Evolutionary conservation across 1,140 invertebrate genomes (phyloP).

Genomic region (Drosophila watanabei): DNA sequence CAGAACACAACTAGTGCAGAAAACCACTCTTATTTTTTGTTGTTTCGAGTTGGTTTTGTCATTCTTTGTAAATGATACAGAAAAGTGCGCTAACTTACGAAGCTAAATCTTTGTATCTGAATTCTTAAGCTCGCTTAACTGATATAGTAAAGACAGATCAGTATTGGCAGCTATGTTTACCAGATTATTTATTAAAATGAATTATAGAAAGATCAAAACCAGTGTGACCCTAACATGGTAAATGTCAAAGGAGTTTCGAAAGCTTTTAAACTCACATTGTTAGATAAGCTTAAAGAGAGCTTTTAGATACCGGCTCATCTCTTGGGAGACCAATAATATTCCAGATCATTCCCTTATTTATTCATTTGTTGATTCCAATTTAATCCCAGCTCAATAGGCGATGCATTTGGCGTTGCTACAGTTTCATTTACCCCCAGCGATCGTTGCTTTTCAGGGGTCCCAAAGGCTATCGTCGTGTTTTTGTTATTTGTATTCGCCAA

Average conservation of each 20-base stretch:
- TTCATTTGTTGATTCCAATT: background rate
- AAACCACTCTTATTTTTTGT: background rate
- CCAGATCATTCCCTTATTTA: constrained; percentile 12
- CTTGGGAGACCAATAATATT: background rate
- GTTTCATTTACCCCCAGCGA: constrained; percentile 52
- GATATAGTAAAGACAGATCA: background rate
- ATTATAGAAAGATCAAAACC: background rate
- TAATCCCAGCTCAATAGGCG: constrained; percentile 11
- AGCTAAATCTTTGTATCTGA: constrained; percentile 1
- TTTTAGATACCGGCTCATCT: constrained; percentile 2
- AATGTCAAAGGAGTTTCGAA: background rate
- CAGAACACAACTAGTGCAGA: background rate
- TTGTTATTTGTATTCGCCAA: constrained; percentile 46
- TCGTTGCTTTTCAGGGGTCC: constrained; percentile 25
- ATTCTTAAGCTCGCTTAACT: background rate
- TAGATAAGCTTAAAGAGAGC: background rate
- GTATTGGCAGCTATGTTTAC: background rate
- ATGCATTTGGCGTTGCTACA: constrained; percentile 16
- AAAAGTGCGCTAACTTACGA: background rate
- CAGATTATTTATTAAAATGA: background rate
- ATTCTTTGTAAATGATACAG: background rate
- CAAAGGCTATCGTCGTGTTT: constrained; percentile 54
- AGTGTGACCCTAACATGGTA: background rate
- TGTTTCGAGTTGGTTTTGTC: background rate
- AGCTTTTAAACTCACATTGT: background rate